Evolutionary conservation across 2,113 vertebrate species (phyloP).

Genomic region (Saguinus imperator): DNA sequence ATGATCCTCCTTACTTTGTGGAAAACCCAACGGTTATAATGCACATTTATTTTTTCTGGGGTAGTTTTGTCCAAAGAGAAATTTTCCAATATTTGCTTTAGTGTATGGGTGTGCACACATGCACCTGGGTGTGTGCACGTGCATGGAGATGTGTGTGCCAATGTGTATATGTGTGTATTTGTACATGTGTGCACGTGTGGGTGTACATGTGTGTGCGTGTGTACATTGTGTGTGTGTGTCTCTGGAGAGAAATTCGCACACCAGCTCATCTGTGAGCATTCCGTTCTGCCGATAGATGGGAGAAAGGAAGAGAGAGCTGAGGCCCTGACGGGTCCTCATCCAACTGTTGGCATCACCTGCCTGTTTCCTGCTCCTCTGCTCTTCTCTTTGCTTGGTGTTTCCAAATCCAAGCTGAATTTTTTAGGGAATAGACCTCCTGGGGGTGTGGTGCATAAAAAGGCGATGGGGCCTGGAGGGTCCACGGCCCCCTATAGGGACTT

Average conservation of each 20-base stretch:
- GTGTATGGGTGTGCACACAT: accelerated
- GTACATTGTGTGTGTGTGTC: no score
- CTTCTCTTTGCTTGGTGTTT: accelerated
- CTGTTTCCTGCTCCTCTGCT: background rate
- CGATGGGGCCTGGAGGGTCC: background rate
- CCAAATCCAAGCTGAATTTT: background rate
- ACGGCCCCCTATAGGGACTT: background rate
- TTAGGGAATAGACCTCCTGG: background rate
- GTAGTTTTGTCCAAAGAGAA: background rate
- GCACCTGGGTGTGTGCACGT: background rate
- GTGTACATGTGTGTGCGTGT: background rate
- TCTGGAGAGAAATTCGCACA: no score
- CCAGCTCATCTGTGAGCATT: no score
- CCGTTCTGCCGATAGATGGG: background rate
- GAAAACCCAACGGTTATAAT: background rate
- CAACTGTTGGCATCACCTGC: accelerated
- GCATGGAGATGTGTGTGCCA: no score
- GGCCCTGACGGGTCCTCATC: no score
- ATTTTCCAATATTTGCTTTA: background rate
- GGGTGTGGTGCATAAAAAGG: background rate
- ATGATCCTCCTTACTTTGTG: no score
- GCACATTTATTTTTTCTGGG: background rate
- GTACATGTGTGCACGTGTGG: accelerated
- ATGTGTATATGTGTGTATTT: background rate
- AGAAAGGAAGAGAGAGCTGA: background rate